phyloP scores from a whole-genome alignment of 2,888 invertebrate species.

The Ophioninae sp. region DNA sequence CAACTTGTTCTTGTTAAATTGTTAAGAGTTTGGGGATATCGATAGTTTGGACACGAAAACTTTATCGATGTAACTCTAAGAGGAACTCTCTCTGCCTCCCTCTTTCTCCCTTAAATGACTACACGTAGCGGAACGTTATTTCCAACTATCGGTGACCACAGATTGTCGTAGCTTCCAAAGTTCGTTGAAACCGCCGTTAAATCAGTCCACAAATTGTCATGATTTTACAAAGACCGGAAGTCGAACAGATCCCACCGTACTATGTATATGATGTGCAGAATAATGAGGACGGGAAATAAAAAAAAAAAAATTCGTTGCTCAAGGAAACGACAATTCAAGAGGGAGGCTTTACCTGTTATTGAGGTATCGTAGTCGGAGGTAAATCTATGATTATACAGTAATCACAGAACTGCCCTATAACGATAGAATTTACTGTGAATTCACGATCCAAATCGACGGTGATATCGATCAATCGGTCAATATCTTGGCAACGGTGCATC shows the following conservation, averaged over 20 bases:
- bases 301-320: too few relatives aligned
- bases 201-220: background rate
- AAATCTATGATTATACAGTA: too few relatives aligned
- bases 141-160: slow-evolving; percentile 37
- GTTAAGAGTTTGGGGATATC: slow-evolving; percentile 28
- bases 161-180: slow-evolving; percentile 4
- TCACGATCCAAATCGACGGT: background rate
- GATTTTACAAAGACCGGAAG: background rate
- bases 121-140: slow-evolving; percentile 28
- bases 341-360: too few relatives aligned
- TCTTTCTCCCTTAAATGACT: background rate
- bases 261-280: background rate
- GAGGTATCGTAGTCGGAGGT: too few relatives aligned
- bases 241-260: background rate
- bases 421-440: too few relatives aligned
- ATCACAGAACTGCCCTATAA: too few relatives aligned
- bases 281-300: background rate
- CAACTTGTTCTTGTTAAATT: slow-evolving; percentile 37
- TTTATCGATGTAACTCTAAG: slow-evolving; percentile 42
- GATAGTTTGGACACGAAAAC: slow-evolving; percentile 43
- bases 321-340: too few relatives aligned
- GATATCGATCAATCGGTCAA: background rate
- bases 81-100: background rate
- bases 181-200: background rate
- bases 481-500: background rate